Conservation (phyloP, 1,140 invertebrate species). For the Patella vulgata region DNA sequence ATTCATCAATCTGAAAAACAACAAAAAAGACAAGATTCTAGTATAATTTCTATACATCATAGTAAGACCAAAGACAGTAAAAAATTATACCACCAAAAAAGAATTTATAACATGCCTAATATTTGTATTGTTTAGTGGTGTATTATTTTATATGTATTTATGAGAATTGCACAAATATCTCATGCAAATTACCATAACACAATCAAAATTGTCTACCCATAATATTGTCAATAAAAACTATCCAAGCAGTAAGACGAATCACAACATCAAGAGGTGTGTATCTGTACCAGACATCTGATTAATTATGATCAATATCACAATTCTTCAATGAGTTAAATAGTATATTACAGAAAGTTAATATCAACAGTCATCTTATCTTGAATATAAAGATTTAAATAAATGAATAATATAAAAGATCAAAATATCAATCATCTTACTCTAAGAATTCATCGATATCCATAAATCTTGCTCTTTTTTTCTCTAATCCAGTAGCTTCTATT, state of each 20-base stretch:
- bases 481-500: slow-evolving; percentile 74
- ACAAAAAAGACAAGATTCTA: slow-evolving; percentile 40
- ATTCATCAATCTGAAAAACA: slow-evolving; percentile 79
- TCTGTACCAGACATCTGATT: neutral
- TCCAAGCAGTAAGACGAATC: neutral
- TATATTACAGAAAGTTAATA: neutral
- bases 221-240: too few species aligned
- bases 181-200: too few species aligned
- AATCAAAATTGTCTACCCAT: too few species aligned
- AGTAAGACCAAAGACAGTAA: slow-evolving; percentile 1
- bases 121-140: too few species aligned
- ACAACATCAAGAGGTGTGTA: neutral
- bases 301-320: slow-evolving; percentile 12
- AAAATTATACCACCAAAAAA: neutral
- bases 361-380: neutral
- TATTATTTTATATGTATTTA: too few species aligned
- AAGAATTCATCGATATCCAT: slow-evolving; percentile 99
- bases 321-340: neutral
- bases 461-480: slow-evolving; percentile 84
- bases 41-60: too few species aligned
- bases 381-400: neutral
- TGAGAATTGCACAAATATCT: too few species aligned
- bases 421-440: slow-evolving; percentile 68
- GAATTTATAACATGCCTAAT: neutral
- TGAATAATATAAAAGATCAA: neutral